Evolutionary conservation across 2,888 invertebrate genomes (phyloP), one percentile per base, ranked within the genome.

Genomic region (Eumacrocentrus americanus): DNA sequence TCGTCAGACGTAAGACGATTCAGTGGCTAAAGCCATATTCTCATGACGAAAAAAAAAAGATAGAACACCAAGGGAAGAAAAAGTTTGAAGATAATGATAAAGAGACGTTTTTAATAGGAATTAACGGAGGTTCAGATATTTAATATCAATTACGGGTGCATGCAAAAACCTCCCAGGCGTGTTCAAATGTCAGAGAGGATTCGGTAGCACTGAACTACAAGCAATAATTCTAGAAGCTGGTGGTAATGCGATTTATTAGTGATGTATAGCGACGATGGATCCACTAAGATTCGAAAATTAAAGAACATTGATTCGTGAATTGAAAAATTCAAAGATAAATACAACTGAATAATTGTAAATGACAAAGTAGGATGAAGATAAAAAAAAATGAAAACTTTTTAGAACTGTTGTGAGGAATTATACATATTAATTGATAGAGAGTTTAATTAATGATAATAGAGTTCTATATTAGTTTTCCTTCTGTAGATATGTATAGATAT

Each of bases 401-500:
- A 75, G 70, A 74, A 71, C 70, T 74, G 74, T 75, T 74, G 72
- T 69, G 70, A 71, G 70, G 66, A 73, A 69, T 72, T 73, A 74
- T 76, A 73, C 71, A 73, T 76, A 77, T 77, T 76, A 74, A 77
- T 74, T 76, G 68, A 74, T 78, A 78, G 76, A 79, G 73, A 78
- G 75, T 80, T 80, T 77, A 78, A 79, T 72, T 75, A 79, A 75
- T 69, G 67, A 75, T 75, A 74, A 52, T 76, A 77, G 74, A 78
- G 72, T 73, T 77, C 75, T 79, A 76, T 77, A 74, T 77, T 77
- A 76, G 73, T 73, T 73, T 76, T 70, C 72, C 71, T 74, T 75
- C 73, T 80, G 77, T 79, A 79, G 78, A 79, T 78, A 79, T 75
- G 76, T 79, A 79, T 77, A 77, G 73, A 77, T 72, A 71, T 72